These are phyloP conservation scores for Lucifuga dentata DNA, from an alignment of 2,113 vertebrate species.

Conservation along the genomic window DNA sequence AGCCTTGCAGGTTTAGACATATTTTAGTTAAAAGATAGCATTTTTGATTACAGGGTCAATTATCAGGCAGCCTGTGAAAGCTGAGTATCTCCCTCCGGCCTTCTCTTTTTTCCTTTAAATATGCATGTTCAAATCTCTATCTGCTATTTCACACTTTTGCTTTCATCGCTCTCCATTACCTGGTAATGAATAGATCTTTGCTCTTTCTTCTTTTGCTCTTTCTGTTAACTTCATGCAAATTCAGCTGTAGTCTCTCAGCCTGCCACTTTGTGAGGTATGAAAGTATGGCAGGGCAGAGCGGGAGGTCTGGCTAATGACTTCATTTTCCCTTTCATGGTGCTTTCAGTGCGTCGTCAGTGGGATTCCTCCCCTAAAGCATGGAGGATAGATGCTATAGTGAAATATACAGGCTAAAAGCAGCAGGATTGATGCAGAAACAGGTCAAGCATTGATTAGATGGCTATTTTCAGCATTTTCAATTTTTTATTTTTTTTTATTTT, in stretches of 20 bases:
- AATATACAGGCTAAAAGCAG: slow-evolving; percentile 3
- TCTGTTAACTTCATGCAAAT: slow-evolving; percentile 70
- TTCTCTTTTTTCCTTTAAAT: slow-evolving; percentile 63
- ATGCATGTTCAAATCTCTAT: slow-evolving; percentile 61
- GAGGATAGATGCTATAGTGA: slow-evolving; percentile 24
- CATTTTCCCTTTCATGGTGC: slow-evolving; percentile 61
- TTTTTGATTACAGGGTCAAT: slow-evolving; percentile 51
- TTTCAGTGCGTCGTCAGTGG: slow-evolving; percentile 10
- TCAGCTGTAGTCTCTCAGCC: slow-evolving; percentile 9
- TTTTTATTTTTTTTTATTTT: too few species aligned
- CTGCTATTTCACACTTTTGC: slow-evolving; percentile 63
- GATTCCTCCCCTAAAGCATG: slow-evolving; percentile 37
- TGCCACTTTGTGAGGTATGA: slow-evolving; percentile 20
- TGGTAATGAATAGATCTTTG: slow-evolving; percentile 70
- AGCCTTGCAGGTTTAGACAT: background rate
- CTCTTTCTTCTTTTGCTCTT: slow-evolving; percentile 54
- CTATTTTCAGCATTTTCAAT: slow-evolving; percentile 51
- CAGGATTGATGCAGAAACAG: slow-evolving; percentile 57
- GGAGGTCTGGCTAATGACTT: slow-evolving; percentile 66
- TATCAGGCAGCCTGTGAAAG: slow-evolving; percentile 35
- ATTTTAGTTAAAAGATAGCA: slow-evolving; percentile 40
- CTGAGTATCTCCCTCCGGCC: slow-evolving; percentile 52
- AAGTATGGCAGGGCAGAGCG: slow-evolving; percentile 27
- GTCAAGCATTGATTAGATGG: slow-evolving; percentile 48
- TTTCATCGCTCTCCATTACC: slow-evolving; percentile 76